Evolutionary conservation across 2,888 invertebrate genomes (phyloP).

Genomic region (Drosophila vallismaia): DNA sequence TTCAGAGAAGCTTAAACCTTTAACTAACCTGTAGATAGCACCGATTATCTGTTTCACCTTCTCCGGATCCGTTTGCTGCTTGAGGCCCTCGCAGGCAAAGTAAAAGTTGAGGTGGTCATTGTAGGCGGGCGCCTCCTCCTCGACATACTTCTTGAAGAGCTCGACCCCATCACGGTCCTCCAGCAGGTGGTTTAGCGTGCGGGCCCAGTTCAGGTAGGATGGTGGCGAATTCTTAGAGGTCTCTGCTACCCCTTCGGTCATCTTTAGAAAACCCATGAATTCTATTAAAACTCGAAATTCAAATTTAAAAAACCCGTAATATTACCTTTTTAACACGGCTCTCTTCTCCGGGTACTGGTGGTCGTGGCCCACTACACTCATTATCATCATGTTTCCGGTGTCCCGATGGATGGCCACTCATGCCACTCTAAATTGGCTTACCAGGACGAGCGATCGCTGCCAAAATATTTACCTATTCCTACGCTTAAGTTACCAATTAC

Average conservation of each 20-base stretch:
- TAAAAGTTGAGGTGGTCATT: conserved; percentile 94
- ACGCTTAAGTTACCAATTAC: conserved; percentile 46
- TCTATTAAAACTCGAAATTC: no score
- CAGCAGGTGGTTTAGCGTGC: conserved; percentile 92
- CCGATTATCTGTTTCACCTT: conserved; percentile 90
- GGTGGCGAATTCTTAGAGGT: conserved; percentile 85
- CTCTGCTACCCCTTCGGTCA: conserved; percentile 83
- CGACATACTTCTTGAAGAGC: conserved; percentile 92
- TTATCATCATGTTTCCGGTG: conserved; percentile 84
- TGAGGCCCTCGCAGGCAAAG: conserved; percentile 96
- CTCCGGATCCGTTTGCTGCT: conserved; percentile 90
- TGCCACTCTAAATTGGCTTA: conserved; percentile 80
- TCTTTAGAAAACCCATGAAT: conserved; percentile 67
- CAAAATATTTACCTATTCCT: conserved; percentile 31
- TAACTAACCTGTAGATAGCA: conserved; percentile 90
- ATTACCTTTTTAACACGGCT: conserved; percentile 83
- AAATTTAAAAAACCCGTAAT: not conserved
- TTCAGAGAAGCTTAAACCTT: not conserved
- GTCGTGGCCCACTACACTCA: conserved; percentile 87
- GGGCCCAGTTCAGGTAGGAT: conserved; percentile 94
- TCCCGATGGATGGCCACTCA: conserved; percentile 83
- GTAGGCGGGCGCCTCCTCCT: conserved; percentile 90
- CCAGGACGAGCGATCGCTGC: conserved; percentile 34
- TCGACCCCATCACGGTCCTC: conserved; percentile 96
- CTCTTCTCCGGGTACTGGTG: conserved; percentile 92